Base-by-base conservation (phyloP, 2,888 invertebrate genomes). In the Priocnemis perturbator region DNA sequence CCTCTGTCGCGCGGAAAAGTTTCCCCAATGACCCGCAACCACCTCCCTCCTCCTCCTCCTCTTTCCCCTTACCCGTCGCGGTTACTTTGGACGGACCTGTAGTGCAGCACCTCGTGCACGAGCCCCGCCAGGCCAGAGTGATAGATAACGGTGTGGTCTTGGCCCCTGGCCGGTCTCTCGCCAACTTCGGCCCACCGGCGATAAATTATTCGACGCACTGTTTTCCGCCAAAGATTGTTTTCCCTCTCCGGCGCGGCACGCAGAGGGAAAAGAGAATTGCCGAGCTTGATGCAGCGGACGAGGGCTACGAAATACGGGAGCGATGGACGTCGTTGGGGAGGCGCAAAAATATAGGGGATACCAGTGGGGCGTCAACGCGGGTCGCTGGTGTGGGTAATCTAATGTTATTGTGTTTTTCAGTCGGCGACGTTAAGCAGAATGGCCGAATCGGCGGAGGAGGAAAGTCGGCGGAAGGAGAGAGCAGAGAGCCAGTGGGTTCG, bases 161-260 rank as follows among this genome's bases (percentile, higher is more conserved):
- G 74, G 75, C 77, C 79, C 75, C 66, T 59, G 81, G 71, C 71
- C 77, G 67, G 65, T 74, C 73, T 73, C 67, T 65, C 73, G 63
- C 65, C 79, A 82, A 81, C 71, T 79, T 73, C 69, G 73, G 71
- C 72, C 75, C 76, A 64, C 66, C 70, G 47, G 70, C 79, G 65
- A 81, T 83, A 83, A 83, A 83, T 83, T 83, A 83, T 82, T 83
- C 83, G 76, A 61, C 67, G 71, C 72, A 76, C 75, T 79, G 79
- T 81, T 83, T 83, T 81, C 81, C 78, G 67, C 75, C 81, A 78
- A 80, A 83, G 81, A 83, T 83, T 79, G 81, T 81, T 81, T 77
- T 78, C 75, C 76, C 76, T 75, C 78, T 71, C 67, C 68, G 23
- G 23, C 20, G 52, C 65, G 20, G 20, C n/a, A 19, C 37, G 45